A percentile compares a stretch with the other conserved stretches of the same genome.
These are phyloP conservation scores for Hetaerina americana DNA, from an alignment of 1,140 invertebrate species.

Conservation along the genomic window DNA sequence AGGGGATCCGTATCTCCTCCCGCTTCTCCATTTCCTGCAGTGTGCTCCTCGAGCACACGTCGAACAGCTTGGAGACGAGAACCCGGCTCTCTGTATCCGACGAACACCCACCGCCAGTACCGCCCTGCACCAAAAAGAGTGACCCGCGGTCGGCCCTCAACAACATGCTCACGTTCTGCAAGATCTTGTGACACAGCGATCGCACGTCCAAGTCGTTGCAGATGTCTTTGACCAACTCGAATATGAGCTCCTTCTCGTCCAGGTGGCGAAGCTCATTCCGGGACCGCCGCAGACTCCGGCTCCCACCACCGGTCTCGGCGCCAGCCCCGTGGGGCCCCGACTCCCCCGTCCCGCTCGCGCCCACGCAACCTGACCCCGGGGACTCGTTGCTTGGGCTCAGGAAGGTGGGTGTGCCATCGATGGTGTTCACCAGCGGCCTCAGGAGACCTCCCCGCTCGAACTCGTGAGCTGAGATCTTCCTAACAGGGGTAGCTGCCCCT, in stretches of 20 bases:
- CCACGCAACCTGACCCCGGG: not conserved
- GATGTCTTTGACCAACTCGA: conserved; percentile 92
- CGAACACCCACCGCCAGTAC: conserved; percentile 33
- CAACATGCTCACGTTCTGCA: conserved; percentile 87
- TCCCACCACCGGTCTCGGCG: conserved; percentile 30
- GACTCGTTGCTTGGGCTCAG: conserved; percentile 11
- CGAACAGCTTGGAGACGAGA: conserved; percentile 86
- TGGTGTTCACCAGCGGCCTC: conserved; percentile 74
- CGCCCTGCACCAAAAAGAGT: conserved; percentile 81
- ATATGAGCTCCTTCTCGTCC: conserved; percentile 89
- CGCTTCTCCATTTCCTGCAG: conserved; percentile 82
- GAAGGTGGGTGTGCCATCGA: conserved; percentile 16
- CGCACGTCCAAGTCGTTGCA: conserved; percentile 90
- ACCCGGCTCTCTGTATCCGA: conserved; percentile 34
- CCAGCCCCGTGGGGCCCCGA: conserved; percentile 7
- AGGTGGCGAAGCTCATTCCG: conserved; percentile 72
- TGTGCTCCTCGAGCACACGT: conserved; percentile 80
- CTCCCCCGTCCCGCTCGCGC: conserved; percentile 7
- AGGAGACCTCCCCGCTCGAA: conserved; percentile 82
- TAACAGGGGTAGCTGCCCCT: conserved; percentile 77
- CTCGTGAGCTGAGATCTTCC: conserved; percentile 91
- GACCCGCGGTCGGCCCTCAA: conserved; percentile 86
- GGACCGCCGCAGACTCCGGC: conserved; percentile 51
- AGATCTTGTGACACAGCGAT: conserved; percentile 87
- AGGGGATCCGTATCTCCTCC: conserved; percentile 82